Evolutionary conservation across 2,113 vertebrate genomes (phyloP).

Genomic region (Aramus guarauna): DNA sequence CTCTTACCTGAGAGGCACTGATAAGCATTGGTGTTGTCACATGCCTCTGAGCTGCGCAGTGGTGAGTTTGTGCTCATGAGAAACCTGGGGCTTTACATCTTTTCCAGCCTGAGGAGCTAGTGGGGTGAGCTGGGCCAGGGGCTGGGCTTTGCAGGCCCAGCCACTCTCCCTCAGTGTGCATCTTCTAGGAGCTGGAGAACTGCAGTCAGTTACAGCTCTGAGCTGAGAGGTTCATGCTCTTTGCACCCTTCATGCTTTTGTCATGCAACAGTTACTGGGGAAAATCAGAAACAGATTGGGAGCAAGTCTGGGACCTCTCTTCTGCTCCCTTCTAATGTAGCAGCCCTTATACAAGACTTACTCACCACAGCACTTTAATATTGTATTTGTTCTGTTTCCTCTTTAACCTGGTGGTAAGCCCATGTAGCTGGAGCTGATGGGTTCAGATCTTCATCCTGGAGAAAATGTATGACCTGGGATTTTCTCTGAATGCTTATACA

Average conservation of each 20-base stretch:
- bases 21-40: rapidly evolving
- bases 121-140: not conserved
- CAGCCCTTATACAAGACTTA: not conserved
- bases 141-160: not conserved
- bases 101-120: not conserved
- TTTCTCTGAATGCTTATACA: not conserved
- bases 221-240: not conserved
- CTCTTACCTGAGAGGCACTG: not conserved
- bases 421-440: not conserved
- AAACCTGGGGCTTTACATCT: not conserved
- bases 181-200: not conserved
- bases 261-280: not conserved
- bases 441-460: not conserved
- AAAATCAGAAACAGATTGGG: not conserved
- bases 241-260: not conserved
- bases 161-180: not conserved
- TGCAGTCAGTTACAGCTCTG: not conserved
- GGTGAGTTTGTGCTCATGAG: not conserved
- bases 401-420: not conserved
- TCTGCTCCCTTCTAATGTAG: not conserved
- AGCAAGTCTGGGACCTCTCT: not conserved
- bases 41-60: not conserved
- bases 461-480: not conserved
- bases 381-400: not conserved
- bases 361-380: not conserved